Base-by-base conservation (phyloP, 2,888 invertebrate genomes). In the Melangyna quadrimaculata region DNA sequence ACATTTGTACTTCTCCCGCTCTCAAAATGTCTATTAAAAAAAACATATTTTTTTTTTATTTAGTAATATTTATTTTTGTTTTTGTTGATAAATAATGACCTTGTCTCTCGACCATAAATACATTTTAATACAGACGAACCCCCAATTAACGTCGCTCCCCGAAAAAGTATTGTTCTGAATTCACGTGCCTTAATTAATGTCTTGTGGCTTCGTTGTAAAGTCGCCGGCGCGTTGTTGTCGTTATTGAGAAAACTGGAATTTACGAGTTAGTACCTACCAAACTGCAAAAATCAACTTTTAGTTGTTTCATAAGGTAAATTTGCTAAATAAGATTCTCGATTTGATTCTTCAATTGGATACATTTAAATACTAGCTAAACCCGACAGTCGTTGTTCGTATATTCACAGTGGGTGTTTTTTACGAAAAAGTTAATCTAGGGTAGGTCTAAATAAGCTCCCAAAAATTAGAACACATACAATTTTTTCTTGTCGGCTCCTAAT, bases 51-150 rank as follows among this genome's bases (percentile, higher is more conserved):
- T 51, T 6, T 51, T 51, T 14, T 8, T 2, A 37, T 35, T 59
- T 35, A 4, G 59, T 19, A 59, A 59, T 59, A 37, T 59, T 59
- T 59, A 37, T 59, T 59, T 59, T 35, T 55, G 22, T 35, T 59
- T 37, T 59, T 59, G 59, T 59, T 59, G 19, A 37, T 59, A 12
- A n/a, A 35, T 59, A 59, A 59, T 59, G 59, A 59, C 59, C 59
- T 59, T 59, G 59, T 35, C 22, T 37, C 8, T 37, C 37, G 22
- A 37, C 35, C 22, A 37, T 59, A 37, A 37, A 35, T 14, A 35
- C 12, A 19, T 12, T 29, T 57, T 37, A 22, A 22, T 19, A 59
- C 59, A 59, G 59, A 22, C 59, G n/a, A n/a, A 59, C 12, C 14
- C 14, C 59, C 19, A 22, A 59, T 59, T 37, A 59, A 37, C 22